Base-by-base conservation (phyloP, 2,113 vertebrate genomes). In the Columba livia region DNA sequence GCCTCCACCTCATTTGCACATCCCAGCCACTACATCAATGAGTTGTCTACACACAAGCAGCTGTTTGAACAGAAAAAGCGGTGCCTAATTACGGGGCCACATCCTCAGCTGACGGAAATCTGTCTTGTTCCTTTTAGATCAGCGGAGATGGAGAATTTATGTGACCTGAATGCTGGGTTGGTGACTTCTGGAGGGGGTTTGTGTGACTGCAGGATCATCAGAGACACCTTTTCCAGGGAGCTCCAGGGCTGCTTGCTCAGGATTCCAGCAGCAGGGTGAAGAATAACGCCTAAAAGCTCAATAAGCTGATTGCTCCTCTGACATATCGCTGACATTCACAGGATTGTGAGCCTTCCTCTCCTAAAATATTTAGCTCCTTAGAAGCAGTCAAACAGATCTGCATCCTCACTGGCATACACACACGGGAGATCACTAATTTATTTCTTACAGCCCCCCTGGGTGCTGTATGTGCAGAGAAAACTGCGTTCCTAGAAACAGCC, bases 401-500 rank as follows among this genome's bases (percentile, higher is more conserved):
- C 79, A 96, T 31, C 91, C 71, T 64, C 12, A 65, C 72, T 87
- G 85, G 61, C 79, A 34, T 11, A 34, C 5, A 54, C 42, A 40
- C 5, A 0, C 86, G 17, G 19, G 4, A 21, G 47, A 96, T 93
- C 67, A 74, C 77, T 40, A 74, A 69, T 93, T 93, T 74, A 40
- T 93, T 95, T 62, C 82, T 79, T 82, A 96, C 61, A 15, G 70
- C 88, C 85, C 86, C 82, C 72, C 85, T 81, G 93, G 91, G 89
- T 86, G 66, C 88, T 53, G 42, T 47, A 25, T 72, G 85, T 57
- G 31, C 90, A 44, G 81, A 97, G 79, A 95, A 66, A 96, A 95
- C 61, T 74, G 79, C 90, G 87, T 78, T 79, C 85, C 70, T 44
- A 38, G 88, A 91, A 69, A 81, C 6, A 54, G 66, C 70, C 93